A percentile compares a stretch with the other conserved stretches of the same genome.
Evolutionary conservation across 1,140 invertebrate genomes (phyloP).

Genomic region (Scaptomyza pallida): DNA sequence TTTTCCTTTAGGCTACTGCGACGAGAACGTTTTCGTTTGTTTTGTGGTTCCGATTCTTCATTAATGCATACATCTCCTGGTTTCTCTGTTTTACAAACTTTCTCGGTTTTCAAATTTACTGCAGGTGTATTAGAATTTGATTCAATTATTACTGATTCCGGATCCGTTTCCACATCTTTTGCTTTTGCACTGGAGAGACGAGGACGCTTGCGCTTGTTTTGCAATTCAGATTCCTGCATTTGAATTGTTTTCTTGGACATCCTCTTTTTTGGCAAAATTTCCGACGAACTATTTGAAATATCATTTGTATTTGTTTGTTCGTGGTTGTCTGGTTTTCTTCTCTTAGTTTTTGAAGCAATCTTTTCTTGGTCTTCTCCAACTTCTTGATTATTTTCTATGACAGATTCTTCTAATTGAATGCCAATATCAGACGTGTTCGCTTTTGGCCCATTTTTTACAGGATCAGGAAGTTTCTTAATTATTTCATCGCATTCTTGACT

Average conservation of each 20-base stretch:
- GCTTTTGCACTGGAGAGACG: neutral
- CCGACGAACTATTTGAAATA: neutral
- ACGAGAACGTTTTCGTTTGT: neutral
- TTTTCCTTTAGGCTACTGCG: neutral
- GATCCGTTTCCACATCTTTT: neutral
- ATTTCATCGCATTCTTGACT: neutral
- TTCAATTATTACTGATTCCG: neutral
- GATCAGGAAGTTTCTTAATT: neutral
- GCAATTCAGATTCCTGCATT: neutral
- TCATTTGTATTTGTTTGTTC: no score
- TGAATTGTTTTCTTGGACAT: neutral
- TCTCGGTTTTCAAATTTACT: no score
- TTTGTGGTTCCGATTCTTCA: neutral
- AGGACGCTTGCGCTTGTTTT: neutral
- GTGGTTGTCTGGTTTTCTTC: no score
- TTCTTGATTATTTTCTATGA: neutral
- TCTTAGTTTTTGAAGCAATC: neutral
- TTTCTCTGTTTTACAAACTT: neutral
- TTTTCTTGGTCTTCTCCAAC: neutral
- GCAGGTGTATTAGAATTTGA: neutral
- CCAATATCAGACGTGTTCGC: no score
- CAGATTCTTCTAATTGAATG: no score
- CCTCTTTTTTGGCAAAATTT: neutral
- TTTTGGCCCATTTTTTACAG: neutral
- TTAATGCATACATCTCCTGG: neutral